Conservation (phyloP, 2,797 vertebrate species). For the Sciurus vulgaris region DNA sequence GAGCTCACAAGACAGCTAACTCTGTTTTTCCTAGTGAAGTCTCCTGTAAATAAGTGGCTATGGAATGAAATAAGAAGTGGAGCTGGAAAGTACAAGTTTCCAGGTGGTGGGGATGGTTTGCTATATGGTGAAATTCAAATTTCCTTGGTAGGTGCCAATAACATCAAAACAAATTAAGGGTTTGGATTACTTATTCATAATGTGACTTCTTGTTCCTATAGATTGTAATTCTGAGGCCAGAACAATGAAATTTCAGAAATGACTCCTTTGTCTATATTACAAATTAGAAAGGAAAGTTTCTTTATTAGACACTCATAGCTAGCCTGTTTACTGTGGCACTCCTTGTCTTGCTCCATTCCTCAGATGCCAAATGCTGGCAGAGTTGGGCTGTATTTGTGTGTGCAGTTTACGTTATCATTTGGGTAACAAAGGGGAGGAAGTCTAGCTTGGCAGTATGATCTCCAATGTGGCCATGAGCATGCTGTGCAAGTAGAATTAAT, state of each 20-base stretch:
- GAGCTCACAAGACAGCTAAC: neutral
- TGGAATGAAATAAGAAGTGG: neutral
- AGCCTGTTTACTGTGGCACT: neutral
- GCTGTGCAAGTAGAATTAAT: neutral
- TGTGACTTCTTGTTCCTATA: neutral
- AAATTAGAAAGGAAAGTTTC: neutral
- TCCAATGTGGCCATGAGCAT: neutral
- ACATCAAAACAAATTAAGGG: neutral
- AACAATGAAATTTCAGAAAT: constrained; percentile 7
- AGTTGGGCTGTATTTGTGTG: fast-evolving
- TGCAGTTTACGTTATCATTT: neutral
- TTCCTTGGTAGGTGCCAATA: neutral
- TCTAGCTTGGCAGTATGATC: neutral
- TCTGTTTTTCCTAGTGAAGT: neutral
- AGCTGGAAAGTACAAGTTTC: neutral
- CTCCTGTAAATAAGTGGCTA: neutral
- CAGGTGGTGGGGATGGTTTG: neutral
- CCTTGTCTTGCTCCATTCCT: neutral
- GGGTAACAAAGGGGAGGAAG: neutral
- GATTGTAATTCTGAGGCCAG: neutral
- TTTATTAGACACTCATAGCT: neutral
- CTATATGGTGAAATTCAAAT: neutral
- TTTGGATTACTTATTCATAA: neutral
- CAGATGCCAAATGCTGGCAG: neutral
- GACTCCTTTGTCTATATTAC: neutral